These are phyloP conservation scores for Pelvicachromis taeniatus DNA, from an alignment of 2,113 vertebrate genomes.

Conservation along the genomic window DNA sequence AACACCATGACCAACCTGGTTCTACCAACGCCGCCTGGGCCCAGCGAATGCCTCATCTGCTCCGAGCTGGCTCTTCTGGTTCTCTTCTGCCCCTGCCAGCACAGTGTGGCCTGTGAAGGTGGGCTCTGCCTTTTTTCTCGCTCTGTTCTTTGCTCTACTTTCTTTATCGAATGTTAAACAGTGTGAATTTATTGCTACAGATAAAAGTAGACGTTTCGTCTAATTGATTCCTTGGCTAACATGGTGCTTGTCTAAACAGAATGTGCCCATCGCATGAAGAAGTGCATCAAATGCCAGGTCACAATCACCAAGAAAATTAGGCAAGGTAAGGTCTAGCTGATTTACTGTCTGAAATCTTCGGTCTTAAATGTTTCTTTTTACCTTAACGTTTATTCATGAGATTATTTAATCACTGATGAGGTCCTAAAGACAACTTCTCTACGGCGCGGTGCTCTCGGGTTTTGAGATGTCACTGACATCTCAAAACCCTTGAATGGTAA, in stretches of 20 bases:
- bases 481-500: neutral
- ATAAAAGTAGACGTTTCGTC: neutral
- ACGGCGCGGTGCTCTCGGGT: neutral
- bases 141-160: neutral
- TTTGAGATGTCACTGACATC: neutral
- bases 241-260: constrained; percentile 69
- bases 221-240: neutral
- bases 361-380: neutral
- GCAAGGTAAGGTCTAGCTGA: constrained; percentile 77
- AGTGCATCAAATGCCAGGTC: constrained; percentile 97
- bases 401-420: neutral
- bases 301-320: constrained; percentile 92
- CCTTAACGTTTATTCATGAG: neutral
- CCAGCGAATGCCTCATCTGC: constrained; percentile 96
- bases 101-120: constrained; percentile 98
- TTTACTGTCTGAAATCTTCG: neutral
- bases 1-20: constrained; percentile 95
- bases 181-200: neutral
- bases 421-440: neutral
- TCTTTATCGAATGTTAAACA: neutral
- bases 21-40: constrained; percentile 71
- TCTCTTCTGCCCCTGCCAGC: constrained; percentile 92
- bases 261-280: constrained; percentile 97
- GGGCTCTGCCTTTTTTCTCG: neutral
- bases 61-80: constrained; percentile 91